Percentiles rank a stretch among this genome's conserved stretches.
These are phyloP conservation scores for Antechinus flavipes DNA, from an alignment of 2,113 vertebrate species.

Conservation along the genomic window DNA sequence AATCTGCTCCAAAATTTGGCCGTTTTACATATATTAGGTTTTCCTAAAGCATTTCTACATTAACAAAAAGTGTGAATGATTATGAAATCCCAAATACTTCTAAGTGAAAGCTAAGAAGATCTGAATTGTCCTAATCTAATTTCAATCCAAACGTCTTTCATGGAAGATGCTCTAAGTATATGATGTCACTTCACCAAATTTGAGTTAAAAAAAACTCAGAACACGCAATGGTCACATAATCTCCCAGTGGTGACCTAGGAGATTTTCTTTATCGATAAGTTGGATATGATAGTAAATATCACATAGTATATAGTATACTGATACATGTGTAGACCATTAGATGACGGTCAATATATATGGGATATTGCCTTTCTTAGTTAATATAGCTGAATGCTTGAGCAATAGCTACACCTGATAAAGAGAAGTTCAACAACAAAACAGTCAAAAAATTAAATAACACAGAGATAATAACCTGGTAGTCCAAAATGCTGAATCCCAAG, in stretches of 20 bases:
- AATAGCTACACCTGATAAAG: background rate
- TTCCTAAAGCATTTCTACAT: background rate
- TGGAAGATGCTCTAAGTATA: background rate
- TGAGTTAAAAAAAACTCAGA: background rate
- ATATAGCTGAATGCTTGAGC: background rate
- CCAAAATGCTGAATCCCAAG: conserved; percentile 98
- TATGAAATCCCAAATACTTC: background rate
- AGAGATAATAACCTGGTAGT: conserved; percentile 93
- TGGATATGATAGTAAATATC: background rate
- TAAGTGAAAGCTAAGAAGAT: background rate
- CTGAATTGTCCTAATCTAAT: background rate
- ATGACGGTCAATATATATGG: background rate
- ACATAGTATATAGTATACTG: too few species aligned
- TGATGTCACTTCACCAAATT: background rate
- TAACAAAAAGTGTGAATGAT: background rate
- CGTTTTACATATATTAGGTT: background rate
- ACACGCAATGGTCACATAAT: background rate
- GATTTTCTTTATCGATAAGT: background rate
- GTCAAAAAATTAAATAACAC: background rate
- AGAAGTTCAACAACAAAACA: background rate
- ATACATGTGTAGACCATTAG: background rate
- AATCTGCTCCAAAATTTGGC: background rate
- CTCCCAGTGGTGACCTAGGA: background rate
- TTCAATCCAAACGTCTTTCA: background rate
- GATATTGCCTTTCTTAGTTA: background rate